These are phyloP conservation scores for Scelioninae gen. 1 DNA, from an alignment of 2,888 invertebrate genomes.

Conservation along the genomic window DNA sequence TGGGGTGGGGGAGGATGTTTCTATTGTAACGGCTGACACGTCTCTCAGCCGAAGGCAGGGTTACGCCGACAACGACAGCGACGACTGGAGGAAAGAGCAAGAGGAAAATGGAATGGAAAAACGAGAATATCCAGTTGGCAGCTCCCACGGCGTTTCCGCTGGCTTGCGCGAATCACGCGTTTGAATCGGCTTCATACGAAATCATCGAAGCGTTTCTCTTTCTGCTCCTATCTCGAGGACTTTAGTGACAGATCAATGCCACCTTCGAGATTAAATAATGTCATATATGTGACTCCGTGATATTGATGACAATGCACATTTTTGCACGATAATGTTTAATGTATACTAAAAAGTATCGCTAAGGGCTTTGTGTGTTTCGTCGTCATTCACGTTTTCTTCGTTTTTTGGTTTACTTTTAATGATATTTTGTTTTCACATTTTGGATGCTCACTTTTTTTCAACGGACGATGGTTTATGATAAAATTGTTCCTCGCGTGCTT, in stretches of 20 bases:
- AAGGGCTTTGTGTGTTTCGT: neutral
- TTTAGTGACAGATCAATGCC: constrained; percentile 69
- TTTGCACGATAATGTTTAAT: constrained; percentile 38
- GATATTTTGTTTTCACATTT: neutral
- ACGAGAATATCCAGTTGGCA: constrained; percentile 71
- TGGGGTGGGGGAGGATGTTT: constrained; percentile 54
- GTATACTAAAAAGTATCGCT: neutral
- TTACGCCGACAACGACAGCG: constrained; percentile 65
- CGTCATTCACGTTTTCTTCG: too few relatives aligned
- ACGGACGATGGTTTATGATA: constrained; percentile 14
- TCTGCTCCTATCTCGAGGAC: constrained; percentile 66
- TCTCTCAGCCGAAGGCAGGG: constrained; percentile 65
- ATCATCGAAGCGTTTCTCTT: constrained; percentile 71
- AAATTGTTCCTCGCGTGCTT: constrained; percentile 13
- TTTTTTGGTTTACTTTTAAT: too few relatives aligned
- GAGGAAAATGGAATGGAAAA: constrained; percentile 71
- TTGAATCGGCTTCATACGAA: constrained; percentile 71
- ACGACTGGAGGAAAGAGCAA: constrained; percentile 68
- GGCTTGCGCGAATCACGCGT: constrained; percentile 72
- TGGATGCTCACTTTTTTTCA: neutral
- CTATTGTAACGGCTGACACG: constrained; percentile 71
- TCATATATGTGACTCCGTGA: constrained; percentile 42
- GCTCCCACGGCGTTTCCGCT: constrained; percentile 72
- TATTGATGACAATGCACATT: constrained; percentile 34
- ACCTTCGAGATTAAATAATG: constrained; percentile 68